Conservation (phyloP, 2,113 vertebrate genomes). For the Psilopogon haemacephalus region DNA sequence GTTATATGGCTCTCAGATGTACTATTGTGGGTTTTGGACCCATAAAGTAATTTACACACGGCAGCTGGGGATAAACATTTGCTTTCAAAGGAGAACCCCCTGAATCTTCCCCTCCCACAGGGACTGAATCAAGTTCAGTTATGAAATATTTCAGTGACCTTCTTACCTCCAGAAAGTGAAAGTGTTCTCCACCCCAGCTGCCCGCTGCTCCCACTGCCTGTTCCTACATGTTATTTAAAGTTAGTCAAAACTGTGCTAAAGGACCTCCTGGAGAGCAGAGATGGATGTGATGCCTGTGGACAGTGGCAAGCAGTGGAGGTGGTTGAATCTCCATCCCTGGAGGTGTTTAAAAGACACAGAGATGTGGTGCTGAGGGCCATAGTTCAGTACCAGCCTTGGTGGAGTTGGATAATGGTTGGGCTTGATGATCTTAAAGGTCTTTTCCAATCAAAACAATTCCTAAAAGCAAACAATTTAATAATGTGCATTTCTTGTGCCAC, state of each 20-base stretch:
- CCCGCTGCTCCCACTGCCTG: background rate
- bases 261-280: background rate
- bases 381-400: too few relatives aligned
- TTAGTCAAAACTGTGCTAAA: background rate
- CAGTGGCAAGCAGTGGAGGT: background rate
- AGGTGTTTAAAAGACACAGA: too few relatives aligned
- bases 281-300: fast-evolving
- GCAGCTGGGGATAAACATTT: background rate
- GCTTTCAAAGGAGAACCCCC: background rate
- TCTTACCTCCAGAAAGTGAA: background rate
- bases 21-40: background rate
- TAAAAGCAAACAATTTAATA: background rate
- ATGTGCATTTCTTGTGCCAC: background rate
- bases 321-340: too few relatives aligned
- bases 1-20: background rate
- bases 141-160: background rate
- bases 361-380: too few relatives aligned
- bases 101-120: fast-evolving
- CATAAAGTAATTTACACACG: background rate
- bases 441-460: too few relatives aligned
- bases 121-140: background rate
- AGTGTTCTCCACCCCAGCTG: background rate
- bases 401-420: too few relatives aligned
- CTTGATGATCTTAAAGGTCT: too few relatives aligned
- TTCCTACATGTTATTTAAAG: background rate